Conservation (phyloP, 2,113 vertebrate species). For the Gyps fulvus region DNA sequence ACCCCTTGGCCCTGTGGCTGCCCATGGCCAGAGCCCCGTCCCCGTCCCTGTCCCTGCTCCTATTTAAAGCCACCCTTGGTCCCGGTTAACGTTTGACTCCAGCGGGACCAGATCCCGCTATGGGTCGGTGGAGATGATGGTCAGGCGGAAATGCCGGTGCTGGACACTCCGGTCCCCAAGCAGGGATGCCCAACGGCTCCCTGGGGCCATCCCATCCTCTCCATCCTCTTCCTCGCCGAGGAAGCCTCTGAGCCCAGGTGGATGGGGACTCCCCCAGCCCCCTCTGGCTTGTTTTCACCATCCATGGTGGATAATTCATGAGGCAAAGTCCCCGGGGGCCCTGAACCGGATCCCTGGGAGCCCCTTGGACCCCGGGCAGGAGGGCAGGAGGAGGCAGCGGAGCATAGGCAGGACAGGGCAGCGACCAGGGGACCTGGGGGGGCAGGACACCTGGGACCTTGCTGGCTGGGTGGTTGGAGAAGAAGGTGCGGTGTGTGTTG, state of each 20-base stretch:
- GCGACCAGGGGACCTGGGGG: background rate
- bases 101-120: fast-evolving
- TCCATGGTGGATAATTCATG: background rate
- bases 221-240: background rate
- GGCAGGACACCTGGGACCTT: background rate
- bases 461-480: background rate
- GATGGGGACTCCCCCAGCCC: fast-evolving
- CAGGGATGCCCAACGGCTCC: fast-evolving
- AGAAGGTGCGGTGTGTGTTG: fast-evolving
- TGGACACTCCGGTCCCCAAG: fast-evolving
- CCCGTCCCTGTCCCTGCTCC: background rate
- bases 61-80: background rate
- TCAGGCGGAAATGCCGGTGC: fast-evolving
- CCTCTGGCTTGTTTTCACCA: fast-evolving
- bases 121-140: background rate
- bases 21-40: background rate
- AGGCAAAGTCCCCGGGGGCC: background rate
- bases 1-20: background rate
- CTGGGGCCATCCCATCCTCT: background rate
- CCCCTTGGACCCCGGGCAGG: background rate
- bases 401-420: background rate
- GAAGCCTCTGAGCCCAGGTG: fast-evolving
- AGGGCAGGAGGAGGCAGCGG: background rate
- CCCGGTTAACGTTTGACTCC: constrained; percentile 22
- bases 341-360: background rate